Base-by-base conservation (phyloP, 2,113 vertebrate genomes). In the Struthio camelus region DNA sequence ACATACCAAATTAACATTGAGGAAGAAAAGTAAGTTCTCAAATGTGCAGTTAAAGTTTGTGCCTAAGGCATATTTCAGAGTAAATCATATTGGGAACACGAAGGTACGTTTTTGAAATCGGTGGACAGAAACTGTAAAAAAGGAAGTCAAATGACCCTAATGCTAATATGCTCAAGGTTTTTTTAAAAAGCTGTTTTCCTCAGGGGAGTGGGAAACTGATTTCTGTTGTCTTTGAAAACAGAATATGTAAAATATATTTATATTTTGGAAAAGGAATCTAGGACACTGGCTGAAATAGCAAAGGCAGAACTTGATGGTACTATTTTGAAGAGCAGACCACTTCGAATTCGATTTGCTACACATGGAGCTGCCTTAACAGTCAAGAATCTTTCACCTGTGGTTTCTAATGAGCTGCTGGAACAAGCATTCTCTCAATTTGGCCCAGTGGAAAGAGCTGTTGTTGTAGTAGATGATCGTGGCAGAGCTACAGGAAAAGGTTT, bases 321-420 rank as follows among this genome's bases (percentile, higher is more conserved):
- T 10, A 96, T 99, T 83, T 83, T 99, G 97, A 99, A 98, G 88
- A 99, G 99, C 86, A 98, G 99, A 88, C 98, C 98, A 4, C 98
- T 99, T 77, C 98, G 98, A 70, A 98, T 99, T 97, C 99, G 99
- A 76, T 99, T 99, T 89, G 99, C 99, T 44, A 99, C 99, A 2
- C 99, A 99, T 17, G 99, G 99, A 71, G 98, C 99, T 77, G 99
- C 99, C 9, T 98, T 99, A 48, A 99, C 98, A 2, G 99, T 99
- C 53, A 99, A 99, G 97, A 99, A 99, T 95, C 98, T 99, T 85
- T 98, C 99, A 70, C 98, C 99, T 4, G 98, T 98, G 51, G 99
- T 99, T 90, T 99, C 99, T 58, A 99, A 99, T 78, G 99, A 99
- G 96, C 99, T 99, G 25, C 98, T 99, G 93, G 99, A 99, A 66